Evolutionary conservation across 1,140 invertebrate genomes (phyloP).

Genomic region (Pectinophora gossypiella): DNA sequence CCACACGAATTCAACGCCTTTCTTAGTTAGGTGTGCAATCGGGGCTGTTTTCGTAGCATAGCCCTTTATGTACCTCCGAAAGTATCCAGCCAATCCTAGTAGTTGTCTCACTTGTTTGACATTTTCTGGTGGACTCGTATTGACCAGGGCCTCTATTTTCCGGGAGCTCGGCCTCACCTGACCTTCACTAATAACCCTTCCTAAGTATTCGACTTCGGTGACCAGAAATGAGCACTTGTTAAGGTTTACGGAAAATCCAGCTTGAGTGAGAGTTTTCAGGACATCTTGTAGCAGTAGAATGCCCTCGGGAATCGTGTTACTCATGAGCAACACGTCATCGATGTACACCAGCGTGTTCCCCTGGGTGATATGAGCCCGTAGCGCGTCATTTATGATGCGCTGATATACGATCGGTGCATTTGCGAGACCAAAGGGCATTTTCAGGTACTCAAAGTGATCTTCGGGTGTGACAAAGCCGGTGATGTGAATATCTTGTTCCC

Average conservation of each 20-base stretch:
- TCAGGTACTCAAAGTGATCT: not conserved
- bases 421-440: not conserved
- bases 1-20: too few relatives aligned
- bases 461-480: not conserved
- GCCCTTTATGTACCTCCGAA: too few relatives aligned
- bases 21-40: too few relatives aligned
- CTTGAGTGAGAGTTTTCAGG: not conserved
- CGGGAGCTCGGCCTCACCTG: conserved; percentile 27
- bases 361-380: not conserved
- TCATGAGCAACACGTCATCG: not conserved
- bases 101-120: too few relatives aligned
- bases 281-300: not conserved
- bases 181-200: too few relatives aligned
- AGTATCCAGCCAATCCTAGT: too few relatives aligned
- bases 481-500: not conserved
- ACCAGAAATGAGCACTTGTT: conserved; percentile 10
- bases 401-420: not conserved
- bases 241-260: not conserved
- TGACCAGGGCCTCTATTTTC: too few relatives aligned
- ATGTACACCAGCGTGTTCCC: not conserved
- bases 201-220: too few relatives aligned
- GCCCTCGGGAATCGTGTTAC: not conserved
- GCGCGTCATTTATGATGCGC: not conserved
- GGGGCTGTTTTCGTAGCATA: too few relatives aligned
- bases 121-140: too few relatives aligned